Conservation (phyloP, 2,888 invertebrate species). For the Thereva nobilitata region DNA sequence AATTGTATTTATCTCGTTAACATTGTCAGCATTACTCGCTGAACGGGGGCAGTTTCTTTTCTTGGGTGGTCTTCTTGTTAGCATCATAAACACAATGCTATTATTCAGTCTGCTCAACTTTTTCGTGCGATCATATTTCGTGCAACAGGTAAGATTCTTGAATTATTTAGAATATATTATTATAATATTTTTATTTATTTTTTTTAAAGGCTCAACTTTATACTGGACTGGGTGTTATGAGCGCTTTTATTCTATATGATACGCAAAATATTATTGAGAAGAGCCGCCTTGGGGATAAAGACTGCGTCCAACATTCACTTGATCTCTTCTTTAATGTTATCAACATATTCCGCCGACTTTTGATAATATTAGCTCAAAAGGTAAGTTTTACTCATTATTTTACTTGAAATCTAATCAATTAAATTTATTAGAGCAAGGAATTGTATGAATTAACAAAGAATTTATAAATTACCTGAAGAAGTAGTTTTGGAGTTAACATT, state of each 20-base stretch:
- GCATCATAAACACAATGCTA: slow-evolving; percentile 77
- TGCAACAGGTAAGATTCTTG: slow-evolving; percentile 70
- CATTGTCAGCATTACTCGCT: slow-evolving; percentile 83
- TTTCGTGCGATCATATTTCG: slow-evolving; percentile 79
- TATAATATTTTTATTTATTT: slow-evolving; percentile 18
- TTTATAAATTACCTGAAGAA: too few species aligned
- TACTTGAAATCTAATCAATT: neutral
- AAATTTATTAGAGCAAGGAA: too few species aligned
- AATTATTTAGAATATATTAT: neutral
- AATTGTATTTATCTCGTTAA: slow-evolving; percentile 89
- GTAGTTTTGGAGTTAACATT: too few species aligned
- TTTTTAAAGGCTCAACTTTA: slow-evolving; percentile 76
- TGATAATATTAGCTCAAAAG: slow-evolving; percentile 89
- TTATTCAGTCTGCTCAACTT: slow-evolving; percentile 80
- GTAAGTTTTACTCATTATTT: slow-evolving; percentile 58
- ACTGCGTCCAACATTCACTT: slow-evolving; percentile 89
- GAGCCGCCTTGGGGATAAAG: slow-evolving; percentile 84
- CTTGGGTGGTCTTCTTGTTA: slow-evolving; percentile 86
- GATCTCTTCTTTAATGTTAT: slow-evolving; percentile 95
- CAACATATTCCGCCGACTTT: slow-evolving; percentile 88
- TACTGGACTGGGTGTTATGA: slow-evolving; percentile 86
- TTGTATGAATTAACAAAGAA: too few species aligned
- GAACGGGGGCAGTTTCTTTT: slow-evolving; percentile 87
- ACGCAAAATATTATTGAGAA: slow-evolving; percentile 97
- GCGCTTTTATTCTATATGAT: slow-evolving; percentile 93